phyloP scores from a whole-genome alignment of 2,888 invertebrate genomes.

The Toxonevra muliebris region DNA sequence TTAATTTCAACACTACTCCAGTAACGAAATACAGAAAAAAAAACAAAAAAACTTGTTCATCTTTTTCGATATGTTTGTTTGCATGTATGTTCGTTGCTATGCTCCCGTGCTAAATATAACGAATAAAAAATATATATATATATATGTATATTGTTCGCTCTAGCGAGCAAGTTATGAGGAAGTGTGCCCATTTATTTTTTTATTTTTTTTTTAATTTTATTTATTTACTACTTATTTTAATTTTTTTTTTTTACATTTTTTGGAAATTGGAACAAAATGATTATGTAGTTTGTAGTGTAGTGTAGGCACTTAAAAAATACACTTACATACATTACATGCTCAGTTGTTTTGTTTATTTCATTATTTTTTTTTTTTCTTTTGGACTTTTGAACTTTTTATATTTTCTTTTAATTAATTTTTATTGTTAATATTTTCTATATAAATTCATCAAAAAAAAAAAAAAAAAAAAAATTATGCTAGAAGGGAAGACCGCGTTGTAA shows the following conservation, averaged over 20 bases:
- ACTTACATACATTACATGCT: neutral
- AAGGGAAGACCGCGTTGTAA: too few relatives aligned
- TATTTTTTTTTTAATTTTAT: neutral
- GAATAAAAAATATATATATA: neutral
- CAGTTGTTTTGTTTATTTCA: neutral
- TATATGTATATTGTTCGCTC: neutral
- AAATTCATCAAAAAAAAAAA: too few relatives aligned
- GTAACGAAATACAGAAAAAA: slow-evolving; percentile 11
- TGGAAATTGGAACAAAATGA: slow-evolving; percentile 7
- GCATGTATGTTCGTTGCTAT: neutral
- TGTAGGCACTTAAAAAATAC: too few relatives aligned
- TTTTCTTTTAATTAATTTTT: neutral
- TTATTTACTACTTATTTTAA: neutral
- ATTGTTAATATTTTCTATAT: neutral
- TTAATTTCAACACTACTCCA: slow-evolving; percentile 13
- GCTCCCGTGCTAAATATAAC: neutral
- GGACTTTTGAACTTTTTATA: too few relatives aligned
- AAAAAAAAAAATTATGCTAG: too few relatives aligned
- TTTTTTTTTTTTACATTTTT: slow-evolving; percentile 4
- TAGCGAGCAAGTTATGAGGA: slow-evolving; percentile 18
- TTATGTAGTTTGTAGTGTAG: neutral
- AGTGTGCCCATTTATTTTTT: slow-evolving; percentile 20
- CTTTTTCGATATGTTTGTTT: neutral
- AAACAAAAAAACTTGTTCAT: slow-evolving; percentile 4
- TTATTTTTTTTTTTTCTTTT: too few relatives aligned